phyloP scores from a whole-genome alignment of 2,113 vertebrate species.

The Coreoperca whiteheadi region DNA sequence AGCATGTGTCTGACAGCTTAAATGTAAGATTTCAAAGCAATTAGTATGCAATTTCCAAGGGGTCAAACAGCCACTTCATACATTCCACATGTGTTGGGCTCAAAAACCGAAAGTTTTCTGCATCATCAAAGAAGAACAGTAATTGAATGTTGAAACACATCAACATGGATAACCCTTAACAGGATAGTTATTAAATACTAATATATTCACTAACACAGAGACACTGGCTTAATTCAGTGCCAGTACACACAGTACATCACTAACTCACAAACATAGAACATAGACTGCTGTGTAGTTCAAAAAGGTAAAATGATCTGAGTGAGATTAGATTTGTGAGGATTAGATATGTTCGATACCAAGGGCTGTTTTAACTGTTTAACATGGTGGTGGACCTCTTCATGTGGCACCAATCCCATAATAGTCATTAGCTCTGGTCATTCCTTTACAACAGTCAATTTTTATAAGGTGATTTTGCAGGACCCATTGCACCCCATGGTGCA shows the following conservation, averaged over 20 bases:
- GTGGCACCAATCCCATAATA: conserved; percentile 4
- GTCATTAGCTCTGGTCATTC: conserved; percentile 7
- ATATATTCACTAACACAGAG: too few species aligned
- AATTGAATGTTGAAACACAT: neutral
- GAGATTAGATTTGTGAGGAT: neutral
- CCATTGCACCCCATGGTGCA: neutral
- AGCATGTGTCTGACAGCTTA: neutral
- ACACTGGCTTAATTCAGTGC: too few species aligned
- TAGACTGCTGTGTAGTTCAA: neutral
- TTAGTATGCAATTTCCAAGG: neutral
- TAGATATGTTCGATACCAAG: neutral
- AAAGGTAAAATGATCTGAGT: neutral
- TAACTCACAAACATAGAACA: neutral
- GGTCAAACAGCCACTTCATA: neutral
- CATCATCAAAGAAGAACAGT: neutral
- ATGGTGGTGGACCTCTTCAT: neutral
- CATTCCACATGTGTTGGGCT: neutral
- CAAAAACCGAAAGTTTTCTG: too few species aligned
- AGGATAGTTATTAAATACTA: neutral
- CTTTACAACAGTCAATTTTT: neutral
- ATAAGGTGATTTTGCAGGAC: conserved; percentile 9
- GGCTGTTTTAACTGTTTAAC: neutral
- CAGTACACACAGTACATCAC: neutral
- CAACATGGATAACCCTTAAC: neutral
- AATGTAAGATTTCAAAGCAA: neutral